These are phyloP conservation scores for Acleris cristana DNA, from an alignment of 2,888 invertebrate genomes.

Conservation along the genomic window DNA sequence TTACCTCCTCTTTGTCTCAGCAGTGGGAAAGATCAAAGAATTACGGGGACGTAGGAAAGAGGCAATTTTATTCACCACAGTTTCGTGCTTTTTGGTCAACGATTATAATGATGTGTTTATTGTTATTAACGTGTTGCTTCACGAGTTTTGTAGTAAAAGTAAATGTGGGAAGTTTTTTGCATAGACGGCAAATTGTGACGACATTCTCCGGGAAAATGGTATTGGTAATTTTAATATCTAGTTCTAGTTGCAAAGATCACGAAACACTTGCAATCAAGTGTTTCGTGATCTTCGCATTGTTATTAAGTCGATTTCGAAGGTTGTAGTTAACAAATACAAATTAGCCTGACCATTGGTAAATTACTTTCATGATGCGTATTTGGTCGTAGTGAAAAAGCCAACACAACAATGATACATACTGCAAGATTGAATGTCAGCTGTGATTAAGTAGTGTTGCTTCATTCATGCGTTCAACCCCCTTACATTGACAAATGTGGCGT, in stretches of 20 bases:
- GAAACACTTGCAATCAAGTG: background rate
- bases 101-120: slow-evolving; percentile 40
- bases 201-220: slow-evolving; percentile 15
- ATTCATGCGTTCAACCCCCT: too few relatives aligned
- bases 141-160: slow-evolving; percentile 32
- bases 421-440: too few relatives aligned
- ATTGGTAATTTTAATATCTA: slow-evolving; percentile 4
- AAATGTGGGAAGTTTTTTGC: slow-evolving; percentile 29
- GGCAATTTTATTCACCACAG: slow-evolving; percentile 40
- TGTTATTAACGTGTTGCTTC: slow-evolving; percentile 29
- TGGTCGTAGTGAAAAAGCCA: too few relatives aligned
- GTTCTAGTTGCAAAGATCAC: too few relatives aligned
- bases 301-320: background rate
- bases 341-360: too few relatives aligned
- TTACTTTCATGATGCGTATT: too few relatives aligned
- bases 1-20: slow-evolving; percentile 36
- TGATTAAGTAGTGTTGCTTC: too few relatives aligned
- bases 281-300: slow-evolving; percentile 15
- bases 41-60: slow-evolving; percentile 35
- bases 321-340: background rate
- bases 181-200: slow-evolving; percentile 13
- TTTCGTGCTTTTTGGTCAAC: slow-evolving; percentile 40
- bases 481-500: too few relatives aligned
- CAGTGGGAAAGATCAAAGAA: slow-evolving; percentile 43
- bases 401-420: too few relatives aligned